A percentile compares a stretch with the other conserved stretches of the same genome.
phyloP scores from a whole-genome alignment of 2,888 invertebrate species.

The Oscheius sp. region DNA sequence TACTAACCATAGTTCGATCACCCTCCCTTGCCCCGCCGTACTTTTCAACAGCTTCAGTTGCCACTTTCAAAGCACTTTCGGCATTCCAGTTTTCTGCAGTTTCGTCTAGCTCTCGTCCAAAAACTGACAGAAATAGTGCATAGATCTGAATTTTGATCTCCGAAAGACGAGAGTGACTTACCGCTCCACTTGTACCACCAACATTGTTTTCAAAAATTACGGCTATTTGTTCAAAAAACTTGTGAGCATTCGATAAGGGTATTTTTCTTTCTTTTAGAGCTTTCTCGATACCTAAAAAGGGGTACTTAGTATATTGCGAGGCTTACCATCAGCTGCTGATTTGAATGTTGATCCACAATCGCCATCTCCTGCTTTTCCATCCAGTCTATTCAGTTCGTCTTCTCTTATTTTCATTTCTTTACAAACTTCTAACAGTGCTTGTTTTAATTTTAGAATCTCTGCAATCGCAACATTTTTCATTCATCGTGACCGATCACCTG shows the following conservation, averaged over 20 bases:
- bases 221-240: slow-evolving; percentile 57
- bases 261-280: not conserved
- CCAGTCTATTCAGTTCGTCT: slow-evolving; percentile 79
- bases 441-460: not conserved
- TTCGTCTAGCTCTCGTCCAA: slow-evolving; percentile 27
- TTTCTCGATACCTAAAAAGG: slow-evolving; percentile 38
- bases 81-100: not conserved
- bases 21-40: slow-evolving; percentile 83
- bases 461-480: not conserved
- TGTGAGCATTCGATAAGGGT: slow-evolving; percentile 38
- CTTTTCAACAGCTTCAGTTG: slow-evolving; percentile 66
- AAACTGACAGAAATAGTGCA: slow-evolving; percentile 62
- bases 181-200: slow-evolving; percentile 69
- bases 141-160: slow-evolving; percentile 52
- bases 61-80: slow-evolving; percentile 44
- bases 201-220: slow-evolving; percentile 61
- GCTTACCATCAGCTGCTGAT: slow-evolving; percentile 41
- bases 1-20: slow-evolving; percentile 82
- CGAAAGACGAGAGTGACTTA: slow-evolving; percentile 15
- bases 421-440: slow-evolving; percentile 61
- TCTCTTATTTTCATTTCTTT: slow-evolving; percentile 79
- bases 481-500: not conserved
- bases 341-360: slow-evolving; percentile 80
- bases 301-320: not conserved
- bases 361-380: slow-evolving; percentile 82